Evolutionary conservation across 2,113 vertebrate species (phyloP).

Genomic region (Burhinus bistriatus): DNA sequence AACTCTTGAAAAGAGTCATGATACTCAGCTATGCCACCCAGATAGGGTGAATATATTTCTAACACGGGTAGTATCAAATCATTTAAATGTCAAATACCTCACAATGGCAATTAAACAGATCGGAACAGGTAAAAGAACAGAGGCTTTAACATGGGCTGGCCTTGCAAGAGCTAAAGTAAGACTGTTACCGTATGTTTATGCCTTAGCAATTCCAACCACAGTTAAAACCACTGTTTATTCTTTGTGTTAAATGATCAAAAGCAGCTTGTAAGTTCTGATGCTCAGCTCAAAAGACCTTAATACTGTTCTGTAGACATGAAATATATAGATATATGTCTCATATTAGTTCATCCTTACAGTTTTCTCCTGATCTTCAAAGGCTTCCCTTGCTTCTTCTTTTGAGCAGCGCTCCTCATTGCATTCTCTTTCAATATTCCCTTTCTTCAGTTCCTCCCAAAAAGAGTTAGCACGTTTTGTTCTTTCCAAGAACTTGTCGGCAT

Average conservation of each 20-base stretch:
- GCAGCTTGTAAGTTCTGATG: neutral
- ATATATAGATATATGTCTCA: neutral
- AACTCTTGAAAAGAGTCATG: neutral
- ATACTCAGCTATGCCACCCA: neutral
- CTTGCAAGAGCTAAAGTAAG: neutral
- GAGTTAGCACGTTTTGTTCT: slow-evolving; percentile 83
- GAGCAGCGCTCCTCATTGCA: slow-evolving; percentile 86
- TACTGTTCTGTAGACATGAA: neutral
- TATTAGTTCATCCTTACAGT: slow-evolving; percentile 74
- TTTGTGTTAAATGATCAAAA: neutral
- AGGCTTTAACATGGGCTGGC: neutral
- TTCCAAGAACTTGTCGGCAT: slow-evolving; percentile 76
- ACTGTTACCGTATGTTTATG: neutral
- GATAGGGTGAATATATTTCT: rapidly evolving
- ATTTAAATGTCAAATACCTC: neutral
- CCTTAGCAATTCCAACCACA: neutral
- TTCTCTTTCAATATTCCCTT: slow-evolving; percentile 89
- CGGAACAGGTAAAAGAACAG: neutral
- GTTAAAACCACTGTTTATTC: neutral
- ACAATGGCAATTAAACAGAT: neutral
- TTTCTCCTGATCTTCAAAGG: slow-evolving; percentile 79
- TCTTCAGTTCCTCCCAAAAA: slow-evolving; percentile 77
- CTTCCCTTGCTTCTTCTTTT: slow-evolving; percentile 88
- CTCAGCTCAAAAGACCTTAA: neutral
- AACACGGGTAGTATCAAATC: neutral